A percentile compares a stretch with the other conserved stretches of the same genome.
Conservation (phyloP, 2,797 vertebrate species). For the Onychomys leucogaster region DNA sequence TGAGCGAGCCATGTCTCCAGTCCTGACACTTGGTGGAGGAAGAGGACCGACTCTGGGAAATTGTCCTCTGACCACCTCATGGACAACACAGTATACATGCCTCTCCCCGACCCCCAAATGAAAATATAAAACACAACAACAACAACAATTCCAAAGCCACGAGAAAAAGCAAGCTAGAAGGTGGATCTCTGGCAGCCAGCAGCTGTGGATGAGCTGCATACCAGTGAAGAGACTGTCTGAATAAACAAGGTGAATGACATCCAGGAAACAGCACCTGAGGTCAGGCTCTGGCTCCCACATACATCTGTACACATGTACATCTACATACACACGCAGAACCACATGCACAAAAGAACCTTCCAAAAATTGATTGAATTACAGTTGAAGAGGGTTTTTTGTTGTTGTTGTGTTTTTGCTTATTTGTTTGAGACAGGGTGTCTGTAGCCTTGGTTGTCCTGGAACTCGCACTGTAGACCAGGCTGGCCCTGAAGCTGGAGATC, state of each 20-base stretch:
- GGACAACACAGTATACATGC: background rate
- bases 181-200: background rate
- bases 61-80: background rate
- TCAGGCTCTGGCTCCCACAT: background rate
- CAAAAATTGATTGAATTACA: slow-evolving; percentile 39
- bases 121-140: background rate
- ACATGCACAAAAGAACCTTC: background rate
- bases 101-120: too few species aligned
- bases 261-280: background rate
- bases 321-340: background rate
- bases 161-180: background rate
- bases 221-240: background rate
- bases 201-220: background rate
- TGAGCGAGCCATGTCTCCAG: background rate
- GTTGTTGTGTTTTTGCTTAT: background rate
- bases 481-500: too few species aligned
- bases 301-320: background rate
- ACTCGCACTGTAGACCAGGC: background rate
- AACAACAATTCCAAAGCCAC: background rate
- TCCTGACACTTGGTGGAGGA: background rate
- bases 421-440: background rate
- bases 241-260: background rate
- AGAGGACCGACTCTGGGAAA: background rate
- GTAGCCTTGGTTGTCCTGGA: background rate
- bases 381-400: background rate